Evolutionary conservation across 2,888 invertebrate species (phyloP), one percentile per base, ranked within the genome.

Genomic region (Scelioninae gen. 2): DNA sequence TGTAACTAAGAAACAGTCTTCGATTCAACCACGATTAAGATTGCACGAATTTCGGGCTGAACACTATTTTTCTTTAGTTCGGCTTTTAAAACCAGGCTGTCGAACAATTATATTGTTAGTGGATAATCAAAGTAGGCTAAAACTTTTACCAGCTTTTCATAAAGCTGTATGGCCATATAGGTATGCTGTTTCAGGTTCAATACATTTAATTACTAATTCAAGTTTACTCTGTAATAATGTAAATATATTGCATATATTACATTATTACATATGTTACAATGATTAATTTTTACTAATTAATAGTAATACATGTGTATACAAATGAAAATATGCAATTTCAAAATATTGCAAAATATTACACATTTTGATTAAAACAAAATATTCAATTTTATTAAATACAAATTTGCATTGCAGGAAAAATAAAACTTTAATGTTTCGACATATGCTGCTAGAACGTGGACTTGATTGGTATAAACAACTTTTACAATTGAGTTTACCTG

Each of bases 161-260:
- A 93, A 93, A 87, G 93, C 94, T 73, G 94, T 98, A 70, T 97
- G 96, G 94, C 97, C 98, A 2, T 97, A 98, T 84, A 91, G 98
- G 96, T 96, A 85, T 9, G 13, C 15, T 22, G 11, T 9, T 43
- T n/a, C n/a, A n/a, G n/a, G n/a, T n/a, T n/a, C n/a, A n/a, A n/a
- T n/a, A n/a, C n/a, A n/a, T n/a, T n/a, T n/a, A n/a, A n/a, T n/a
- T n/a, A n/a, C n/a, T n/a, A n/a, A n/a, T n/a, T n/a, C n/a, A n/a
- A n/a, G n/a, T n/a, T n/a, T n/a, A n/a, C n/a, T n/a, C n/a, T n/a
- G n/a, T n/a, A n/a, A n/a, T n/a, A n/a, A n/a, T n/a, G n/a, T n/a
- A n/a, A n/a, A n/a, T n/a, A n/a, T n/a, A n/a, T n/a, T n/a, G n/a
- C n/a, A n/a, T n/a, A n/a, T n/a, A n/a, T n/a, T n/a, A n/a, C n/a